A percentile compares a stretch with the other conserved stretches of the same genome.
Evolutionary conservation across 2,113 vertebrate genomes (phyloP).

Genomic region (Miniopterus natalensis): DNA sequence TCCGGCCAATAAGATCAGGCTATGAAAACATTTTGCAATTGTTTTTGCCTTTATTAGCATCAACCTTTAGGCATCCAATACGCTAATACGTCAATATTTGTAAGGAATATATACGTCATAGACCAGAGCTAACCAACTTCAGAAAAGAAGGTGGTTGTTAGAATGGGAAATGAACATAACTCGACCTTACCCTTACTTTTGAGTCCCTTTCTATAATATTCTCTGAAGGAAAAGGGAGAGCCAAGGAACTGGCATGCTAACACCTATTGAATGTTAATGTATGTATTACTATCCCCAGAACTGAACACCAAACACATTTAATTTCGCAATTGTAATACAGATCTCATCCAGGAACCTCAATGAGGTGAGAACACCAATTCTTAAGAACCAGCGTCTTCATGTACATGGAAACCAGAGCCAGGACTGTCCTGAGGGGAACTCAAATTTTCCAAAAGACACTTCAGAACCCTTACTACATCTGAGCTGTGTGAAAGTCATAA

Average conservation of each 20-base stretch:
- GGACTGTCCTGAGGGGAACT: conserved; percentile 62
- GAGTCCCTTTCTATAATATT: not conserved
- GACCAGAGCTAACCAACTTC: not conserved
- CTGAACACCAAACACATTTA: not conserved
- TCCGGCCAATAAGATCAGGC: not conserved
- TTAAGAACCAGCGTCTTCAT: conserved; percentile 68
- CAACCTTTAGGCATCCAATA: not conserved
- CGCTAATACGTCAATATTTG: not conserved
- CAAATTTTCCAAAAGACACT: conserved; percentile 1
- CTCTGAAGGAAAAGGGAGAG: not conserved
- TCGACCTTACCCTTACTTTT: not conserved
- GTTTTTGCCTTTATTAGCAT: not conserved
- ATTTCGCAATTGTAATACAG: conserved; percentile 51
- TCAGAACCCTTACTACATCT: not conserved
- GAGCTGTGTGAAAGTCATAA: not conserved
- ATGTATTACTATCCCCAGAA: not conserved
- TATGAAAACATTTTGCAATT: not conserved
- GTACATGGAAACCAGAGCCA: conserved; percentile 46
- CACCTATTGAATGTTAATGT: not conserved
- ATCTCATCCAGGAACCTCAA: conserved; percentile 74
- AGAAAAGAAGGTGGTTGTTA: not conserved
- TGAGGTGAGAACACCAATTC: conserved; percentile 77
- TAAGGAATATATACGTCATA: not conserved
- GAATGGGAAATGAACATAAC: conserved; percentile 14
- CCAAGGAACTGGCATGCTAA: not conserved